Percentiles rank a stretch among this genome's conserved stretches.
Conservation (phyloP, 2,797 vertebrate species). For the Anguilla megastoma region DNA sequence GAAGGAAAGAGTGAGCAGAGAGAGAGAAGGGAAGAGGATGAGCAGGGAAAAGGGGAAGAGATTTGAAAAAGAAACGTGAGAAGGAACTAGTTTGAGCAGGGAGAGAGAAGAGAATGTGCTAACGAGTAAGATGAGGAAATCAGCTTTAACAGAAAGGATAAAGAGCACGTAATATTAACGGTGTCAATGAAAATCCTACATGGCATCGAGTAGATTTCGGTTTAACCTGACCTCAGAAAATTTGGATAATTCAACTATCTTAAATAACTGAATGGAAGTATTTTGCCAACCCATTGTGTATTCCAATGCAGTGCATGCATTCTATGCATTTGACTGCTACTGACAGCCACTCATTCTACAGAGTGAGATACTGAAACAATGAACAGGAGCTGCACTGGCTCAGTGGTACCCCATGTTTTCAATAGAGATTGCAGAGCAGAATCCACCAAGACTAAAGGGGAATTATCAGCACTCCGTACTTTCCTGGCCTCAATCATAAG, state of each 20-base stretch:
- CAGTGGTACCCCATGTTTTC: background rate
- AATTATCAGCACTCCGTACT: background rate
- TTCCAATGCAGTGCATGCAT: background rate
- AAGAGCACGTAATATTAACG: background rate
- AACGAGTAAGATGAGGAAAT: background rate
- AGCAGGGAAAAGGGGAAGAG: slow-evolving; percentile 40
- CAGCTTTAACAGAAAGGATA: background rate
- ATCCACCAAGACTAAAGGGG: background rate
- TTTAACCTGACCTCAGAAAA: background rate
- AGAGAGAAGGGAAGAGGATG: slow-evolving; percentile 5
- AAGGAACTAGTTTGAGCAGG: background rate
- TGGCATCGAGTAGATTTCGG: background rate
- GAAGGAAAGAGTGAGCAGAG: background rate
- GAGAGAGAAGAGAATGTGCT: background rate
- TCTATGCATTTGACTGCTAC: background rate
- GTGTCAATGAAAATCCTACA: background rate
- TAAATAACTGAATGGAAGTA: no score
- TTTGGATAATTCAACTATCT: no score
- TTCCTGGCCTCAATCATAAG: background rate
- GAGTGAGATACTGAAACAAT: background rate
- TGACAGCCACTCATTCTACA: background rate
- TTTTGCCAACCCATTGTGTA: background rate
- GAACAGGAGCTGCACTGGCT: background rate
- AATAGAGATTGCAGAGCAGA: background rate
- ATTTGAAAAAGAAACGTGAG: slow-evolving; percentile 8